A percentile compares a stretch with the other conserved stretches of the same genome.
Evolutionary conservation across 2,113 vertebrate genomes (phyloP).

Genomic region (Dromaius novaehollandiae): DNA sequence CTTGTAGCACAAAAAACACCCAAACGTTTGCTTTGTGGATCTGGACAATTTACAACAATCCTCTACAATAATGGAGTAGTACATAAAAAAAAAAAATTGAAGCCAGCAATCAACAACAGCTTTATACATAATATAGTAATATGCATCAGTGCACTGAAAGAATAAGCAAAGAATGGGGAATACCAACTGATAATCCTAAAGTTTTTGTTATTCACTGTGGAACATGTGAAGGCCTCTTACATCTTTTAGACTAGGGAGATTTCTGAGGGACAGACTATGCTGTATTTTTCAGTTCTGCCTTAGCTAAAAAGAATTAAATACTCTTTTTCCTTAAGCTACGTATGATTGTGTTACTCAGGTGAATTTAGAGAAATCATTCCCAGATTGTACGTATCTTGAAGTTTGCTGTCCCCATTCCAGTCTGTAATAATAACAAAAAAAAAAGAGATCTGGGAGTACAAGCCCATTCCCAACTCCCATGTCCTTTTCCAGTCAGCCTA

Average conservation of each 20-base stretch:
- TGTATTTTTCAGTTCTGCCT: not conserved
- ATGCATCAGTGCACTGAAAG: not conserved
- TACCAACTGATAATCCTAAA: not conserved
- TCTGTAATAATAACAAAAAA: not conserved
- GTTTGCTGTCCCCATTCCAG: not conserved
- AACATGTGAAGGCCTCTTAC: not conserved
- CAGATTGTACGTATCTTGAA: not conserved
- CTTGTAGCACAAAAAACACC: not conserved
- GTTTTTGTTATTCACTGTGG: not conserved
- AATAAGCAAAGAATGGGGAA: not conserved
- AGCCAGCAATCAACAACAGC: not conserved
- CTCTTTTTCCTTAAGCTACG: not conserved
- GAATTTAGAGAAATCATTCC: not conserved
- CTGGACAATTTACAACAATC: not conserved
- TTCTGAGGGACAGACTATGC: not conserved
- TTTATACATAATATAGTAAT: not conserved
- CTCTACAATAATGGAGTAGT: not conserved
- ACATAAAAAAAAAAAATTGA: not conserved
- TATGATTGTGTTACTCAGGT: not conserved
- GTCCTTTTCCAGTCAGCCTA: not conserved
- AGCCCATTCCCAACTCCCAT: not conserved
- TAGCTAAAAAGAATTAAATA: not conserved
- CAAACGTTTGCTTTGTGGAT: not conserved
- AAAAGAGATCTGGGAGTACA: not conserved
- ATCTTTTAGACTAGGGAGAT: not conserved